Evolutionary conservation across 2,113 vertebrate species (phyloP), one percentile per base, ranked within the genome.

Genomic region (Pipa parva): DNA sequence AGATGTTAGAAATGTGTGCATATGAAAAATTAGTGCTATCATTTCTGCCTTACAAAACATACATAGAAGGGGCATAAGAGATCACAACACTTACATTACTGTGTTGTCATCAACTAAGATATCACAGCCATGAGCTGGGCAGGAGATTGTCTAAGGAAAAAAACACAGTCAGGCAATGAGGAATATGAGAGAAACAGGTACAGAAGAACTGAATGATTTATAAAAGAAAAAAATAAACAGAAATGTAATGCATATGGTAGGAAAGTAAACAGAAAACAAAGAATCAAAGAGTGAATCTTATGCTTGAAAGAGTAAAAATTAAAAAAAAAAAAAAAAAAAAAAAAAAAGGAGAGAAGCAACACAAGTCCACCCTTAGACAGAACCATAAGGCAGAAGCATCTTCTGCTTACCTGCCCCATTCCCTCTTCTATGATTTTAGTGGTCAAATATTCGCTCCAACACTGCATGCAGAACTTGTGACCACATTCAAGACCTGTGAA

Each of bases 341-440:
- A 49, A 49, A 49, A 20, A 49, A 4, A 49, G 5, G 18, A 17
- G 13, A 45, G 18, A 45, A 45, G 13, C 4, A 8, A 45, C 18
- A 45, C 12, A 45, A 45, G 13, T 2, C 7, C n/a, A n/a, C n/a
- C n/a, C n/a, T n/a, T n/a, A n/a, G n/a, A n/a, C n/a, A n/a, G n/a
- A n/a, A n/a, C n/a, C n/a, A n/a, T n/a, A n/a, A n/a, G n/a, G n/a
- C n/a, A n/a, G n/a, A n/a, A n/a, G n/a, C n/a, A n/a, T n/a, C n/a
- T n/a, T n/a, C n/a, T 42, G 39, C 74, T 80, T 95, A 99, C 97
- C 95, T 99, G 97, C 83, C 97, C 97, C 97, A 99, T 99, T 91
- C 97, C 97, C 90, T 99, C 97, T 77, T 99, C 97, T 85, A 99
- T 99, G 84, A 99, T 99, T 94, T 99, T 99, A 84, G 97, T 99